Evolutionary conservation across 2,113 vertebrate genomes (phyloP), one percentile per base, ranked within the genome.

Genomic region (Nyctibius bracteatus): DNA sequence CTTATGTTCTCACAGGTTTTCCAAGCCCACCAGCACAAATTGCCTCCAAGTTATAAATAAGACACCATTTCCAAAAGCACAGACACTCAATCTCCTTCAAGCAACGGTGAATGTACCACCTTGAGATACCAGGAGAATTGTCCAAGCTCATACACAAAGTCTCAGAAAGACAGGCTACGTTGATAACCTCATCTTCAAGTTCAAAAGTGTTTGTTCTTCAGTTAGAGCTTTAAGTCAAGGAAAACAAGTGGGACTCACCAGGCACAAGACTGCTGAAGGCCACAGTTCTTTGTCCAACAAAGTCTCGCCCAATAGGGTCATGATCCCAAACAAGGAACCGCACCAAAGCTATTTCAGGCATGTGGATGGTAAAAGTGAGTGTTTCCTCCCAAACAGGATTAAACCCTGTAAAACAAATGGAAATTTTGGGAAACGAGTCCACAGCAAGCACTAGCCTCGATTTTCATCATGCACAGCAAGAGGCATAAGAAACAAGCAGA

Each of bases 311-410:
- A 21, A 99, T 99, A 5, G 99, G 99, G 85, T 99, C 99, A 5
- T 99, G 99, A 96, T 99, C 99, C 99, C 99, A 99, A 31, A 99
- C 99, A 0, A 99, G 99, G 92, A 99, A 99, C 7, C 99, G 98
- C 86, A 99, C 99, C 94, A 99, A 96, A 75, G 98, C 99, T 30
- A 99, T 97, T 78, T 99, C 99, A 2, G 99, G 99, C 99, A 99
- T 99, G 95, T 99, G 99, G 67, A 99, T 97, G 13, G 99, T 99
- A 85, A 99, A 99, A 44, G 99, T 99, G 88, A 99, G 96, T 1
- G 98, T 99, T 97, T 99, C 99, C 96, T 99, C 99, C 99, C 99
- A 99, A 9, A 99, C 99, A 6, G 99, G 99, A 96, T 99, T 99
- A 97, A 99, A 99, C 61, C 99, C 99, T 99, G 96, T 33, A 78